Conservation (phyloP, 2,797 vertebrate genomes). For the Fundulus diaphanus region DNA sequence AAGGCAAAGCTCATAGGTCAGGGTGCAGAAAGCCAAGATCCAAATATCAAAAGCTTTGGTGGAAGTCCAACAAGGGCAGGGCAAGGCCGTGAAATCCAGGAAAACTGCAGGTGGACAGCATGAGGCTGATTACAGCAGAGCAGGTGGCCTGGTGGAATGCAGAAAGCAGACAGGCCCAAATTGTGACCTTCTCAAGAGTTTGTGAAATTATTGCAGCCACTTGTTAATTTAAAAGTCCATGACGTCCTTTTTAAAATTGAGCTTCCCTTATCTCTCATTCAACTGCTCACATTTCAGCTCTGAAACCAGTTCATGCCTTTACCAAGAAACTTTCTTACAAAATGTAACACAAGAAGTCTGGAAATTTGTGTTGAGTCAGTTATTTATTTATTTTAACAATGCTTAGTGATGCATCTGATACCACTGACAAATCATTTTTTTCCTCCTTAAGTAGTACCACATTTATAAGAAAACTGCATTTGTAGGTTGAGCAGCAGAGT, state of each 20-base stretch:
- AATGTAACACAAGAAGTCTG: too few relatives aligned
- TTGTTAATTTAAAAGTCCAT: not conserved
- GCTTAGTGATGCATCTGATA: not conserved
- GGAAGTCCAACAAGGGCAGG: too few relatives aligned
- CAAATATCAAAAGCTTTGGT: too few relatives aligned
- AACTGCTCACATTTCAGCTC: not conserved
- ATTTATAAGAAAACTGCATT: not conserved
- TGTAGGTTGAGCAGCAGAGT: not conserved
- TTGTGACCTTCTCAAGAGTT: not conserved
- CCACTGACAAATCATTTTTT: not conserved
- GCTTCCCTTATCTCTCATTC: not conserved
- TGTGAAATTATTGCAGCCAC: not conserved
- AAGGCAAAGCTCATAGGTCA: too few relatives aligned
- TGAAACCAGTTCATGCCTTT: not conserved
- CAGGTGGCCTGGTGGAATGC: too few relatives aligned
- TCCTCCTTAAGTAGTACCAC: not conserved
- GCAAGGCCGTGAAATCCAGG: too few relatives aligned
- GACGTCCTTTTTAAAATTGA: not conserved
- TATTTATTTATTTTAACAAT: not conserved
- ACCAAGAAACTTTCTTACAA: too few relatives aligned
- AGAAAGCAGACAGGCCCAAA: too few relatives aligned
- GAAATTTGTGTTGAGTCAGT: too few relatives aligned
- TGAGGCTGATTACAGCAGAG: too few relatives aligned
- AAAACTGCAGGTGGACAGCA: too few relatives aligned
- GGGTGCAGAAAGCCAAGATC: too few relatives aligned